Base-by-base conservation (phyloP, 1,140 invertebrate genomes). In the Philotrypesis tridentata region DNA sequence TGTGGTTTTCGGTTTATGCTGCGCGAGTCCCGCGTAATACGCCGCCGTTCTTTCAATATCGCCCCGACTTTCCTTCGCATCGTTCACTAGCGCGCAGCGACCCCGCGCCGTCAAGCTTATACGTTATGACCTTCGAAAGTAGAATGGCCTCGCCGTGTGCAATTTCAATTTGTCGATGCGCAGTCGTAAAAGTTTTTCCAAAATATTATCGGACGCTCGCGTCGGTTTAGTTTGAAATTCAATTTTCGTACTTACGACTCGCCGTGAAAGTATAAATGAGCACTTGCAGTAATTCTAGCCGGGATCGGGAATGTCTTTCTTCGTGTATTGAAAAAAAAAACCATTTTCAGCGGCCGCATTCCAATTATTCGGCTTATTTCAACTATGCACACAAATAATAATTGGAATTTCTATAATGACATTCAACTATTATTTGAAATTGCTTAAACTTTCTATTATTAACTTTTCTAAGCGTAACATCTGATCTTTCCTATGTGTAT, bases 1-100 rank as follows among this genome's bases (percentile, higher is more conserved):
- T 75, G 79, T 25, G 71, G 70, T 80, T 80, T 80, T 80, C 67
- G 71, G 71, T 74, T 74, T 80, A 80, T 80, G 37, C 55, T 79
- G n/a, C 25, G n/a, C 25, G 25, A 80, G 70, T 7, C n/a, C 0
- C 27, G 80, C 80, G 80, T 82, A 82, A 82, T 82, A 77, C 80
- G 74, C 65, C n/a, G n/a, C n/a, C n/a, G 43, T 23, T 76, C 7
- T 70, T 81, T 81, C 80, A 70, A 81, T 81, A 81, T 74, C 27
- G 68, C 70, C n/a, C n/a, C 5, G 27, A 33, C 33, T 72, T 29
- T 27, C 29, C 8, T 17, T 14, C 5, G n/a, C 33, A 29, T n/a
- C 37, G 33, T 9, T 37, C 33, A n/a, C n/a, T n/a, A n/a, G n/a
- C n/a, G n/a, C n/a, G n/a, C n/a, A n/a, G n/a, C n/a, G n/a, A n/a